Percentiles rank a stretch among this genome's conserved stretches.
These are phyloP conservation scores for Idaea biselata DNA, from an alignment of 2,888 invertebrate genomes.

Conservation along the genomic window DNA sequence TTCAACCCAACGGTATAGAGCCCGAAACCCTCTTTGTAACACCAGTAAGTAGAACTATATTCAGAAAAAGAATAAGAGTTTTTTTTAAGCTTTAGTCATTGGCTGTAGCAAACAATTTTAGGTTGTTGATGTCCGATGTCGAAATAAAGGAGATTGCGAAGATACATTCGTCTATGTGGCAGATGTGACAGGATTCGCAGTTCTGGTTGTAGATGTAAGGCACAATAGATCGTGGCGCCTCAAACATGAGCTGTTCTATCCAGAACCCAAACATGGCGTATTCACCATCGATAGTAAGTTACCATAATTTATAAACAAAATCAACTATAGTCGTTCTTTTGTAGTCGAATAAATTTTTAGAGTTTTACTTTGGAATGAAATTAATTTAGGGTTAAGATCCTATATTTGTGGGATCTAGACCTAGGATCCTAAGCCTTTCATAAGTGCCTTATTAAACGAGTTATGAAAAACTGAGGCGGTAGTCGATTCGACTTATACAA, in stretches of 20 bases:
- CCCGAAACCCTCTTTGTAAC: constrained; percentile 82
- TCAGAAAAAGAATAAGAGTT: too few relatives aligned
- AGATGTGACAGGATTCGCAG: constrained; percentile 82
- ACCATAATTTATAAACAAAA: too few relatives aligned
- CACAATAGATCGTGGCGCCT: constrained; percentile 81
- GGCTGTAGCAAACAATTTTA: constrained; percentile 22
- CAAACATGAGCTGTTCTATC: constrained; percentile 82
- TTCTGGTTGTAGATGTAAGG: constrained; percentile 83
- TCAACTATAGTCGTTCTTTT: too few relatives aligned
- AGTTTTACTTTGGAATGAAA: too few relatives aligned
- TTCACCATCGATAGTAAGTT: constrained; percentile 80
- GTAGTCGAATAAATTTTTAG: too few relatives aligned
- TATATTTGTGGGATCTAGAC: too few relatives aligned
- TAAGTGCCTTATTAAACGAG: background rate
- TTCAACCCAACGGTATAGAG: constrained; percentile 73
- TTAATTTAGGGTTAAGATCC: too few relatives aligned
- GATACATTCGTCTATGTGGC: constrained; percentile 85
- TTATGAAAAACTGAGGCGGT: constrained; percentile 3
- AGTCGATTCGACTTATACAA: too few relatives aligned
- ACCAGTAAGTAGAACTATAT: constrained; percentile 59
- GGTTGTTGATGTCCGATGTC: constrained; percentile 81
- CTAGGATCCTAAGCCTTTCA: too few relatives aligned
- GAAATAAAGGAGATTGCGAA: constrained; percentile 65
- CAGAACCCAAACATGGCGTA: constrained; percentile 82
- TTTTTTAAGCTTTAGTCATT: too few relatives aligned